A percentile compares a stretch with the other conserved stretches of the same genome.
Conservation (phyloP, 2,888 invertebrate species). For the Pteria penguin region DNA sequence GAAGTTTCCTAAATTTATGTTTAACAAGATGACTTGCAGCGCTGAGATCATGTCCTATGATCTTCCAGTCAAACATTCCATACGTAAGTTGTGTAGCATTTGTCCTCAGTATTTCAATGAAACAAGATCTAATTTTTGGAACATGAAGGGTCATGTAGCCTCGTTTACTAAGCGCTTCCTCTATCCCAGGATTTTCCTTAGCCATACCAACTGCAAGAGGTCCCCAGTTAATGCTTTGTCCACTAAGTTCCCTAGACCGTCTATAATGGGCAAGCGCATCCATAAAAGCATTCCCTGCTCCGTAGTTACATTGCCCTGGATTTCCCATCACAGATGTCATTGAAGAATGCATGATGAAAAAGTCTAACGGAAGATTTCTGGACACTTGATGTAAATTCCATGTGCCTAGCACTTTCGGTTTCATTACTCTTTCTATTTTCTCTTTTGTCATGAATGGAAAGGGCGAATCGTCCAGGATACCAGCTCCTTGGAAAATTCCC, state of each 20-base stretch:
- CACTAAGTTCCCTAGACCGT: slow-evolving; percentile 50
- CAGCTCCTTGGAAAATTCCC: slow-evolving; percentile 69
- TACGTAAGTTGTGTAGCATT: slow-evolving; percentile 48
- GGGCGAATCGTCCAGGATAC: slow-evolving; percentile 52
- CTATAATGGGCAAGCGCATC: slow-evolving; percentile 65
- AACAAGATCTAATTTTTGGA: slow-evolving; percentile 39
- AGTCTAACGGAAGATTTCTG: slow-evolving; percentile 55
- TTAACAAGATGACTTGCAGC: background rate
- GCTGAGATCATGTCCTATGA: slow-evolving; percentile 27
- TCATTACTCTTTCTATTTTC: slow-evolving; percentile 48
- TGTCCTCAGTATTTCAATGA: slow-evolving; percentile 50
- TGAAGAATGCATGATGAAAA: slow-evolving; percentile 68
- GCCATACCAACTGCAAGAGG: slow-evolving; percentile 63
- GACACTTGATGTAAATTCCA: slow-evolving; percentile 65
- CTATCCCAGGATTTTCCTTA: slow-evolving; percentile 32
- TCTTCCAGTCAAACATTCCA: slow-evolving; percentile 51
- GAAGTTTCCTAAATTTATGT: background rate
- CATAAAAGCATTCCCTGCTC: slow-evolving; percentile 67
- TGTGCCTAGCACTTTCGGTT: slow-evolving; percentile 65
- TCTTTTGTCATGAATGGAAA: slow-evolving; percentile 49
- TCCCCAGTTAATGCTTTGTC: slow-evolving; percentile 70
- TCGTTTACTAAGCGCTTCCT: slow-evolving; percentile 21
- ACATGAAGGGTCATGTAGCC: slow-evolving; percentile 31
- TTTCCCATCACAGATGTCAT: slow-evolving; percentile 65
- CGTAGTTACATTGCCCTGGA: slow-evolving; percentile 66